These are phyloP conservation scores for Apodemus sylvaticus DNA, from an alignment of 2,113 vertebrate species.

Conservation along the genomic window DNA sequence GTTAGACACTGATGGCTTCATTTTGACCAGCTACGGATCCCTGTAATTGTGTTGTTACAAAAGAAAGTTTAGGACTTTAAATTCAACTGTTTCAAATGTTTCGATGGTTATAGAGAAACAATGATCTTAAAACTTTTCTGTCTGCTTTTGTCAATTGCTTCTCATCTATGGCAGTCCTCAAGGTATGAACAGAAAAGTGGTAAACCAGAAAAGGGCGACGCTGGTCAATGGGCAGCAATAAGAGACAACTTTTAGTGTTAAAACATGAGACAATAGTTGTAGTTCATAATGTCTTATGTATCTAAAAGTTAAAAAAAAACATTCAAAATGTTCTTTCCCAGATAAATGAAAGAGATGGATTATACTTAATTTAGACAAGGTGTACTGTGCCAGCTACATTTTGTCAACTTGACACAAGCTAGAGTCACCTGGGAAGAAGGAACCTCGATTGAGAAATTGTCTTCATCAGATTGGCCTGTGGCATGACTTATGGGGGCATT, in stretches of 20 bases:
- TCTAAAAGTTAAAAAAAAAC: not conserved
- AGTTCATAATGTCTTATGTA: not conserved
- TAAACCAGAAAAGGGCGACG: not conserved
- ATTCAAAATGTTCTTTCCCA: not conserved
- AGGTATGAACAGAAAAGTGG: not conserved
- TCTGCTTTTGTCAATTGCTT: constrained; percentile 6
- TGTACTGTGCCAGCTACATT: not conserved
- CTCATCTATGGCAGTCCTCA: not conserved
- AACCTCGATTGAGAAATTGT: not conserved
- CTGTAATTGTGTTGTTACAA: not conserved
- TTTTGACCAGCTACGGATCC: not conserved
- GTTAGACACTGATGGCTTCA: not conserved
- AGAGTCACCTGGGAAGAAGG: not conserved
- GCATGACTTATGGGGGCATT: not conserved
- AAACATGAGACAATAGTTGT: not conserved
- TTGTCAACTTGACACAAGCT: not conserved
- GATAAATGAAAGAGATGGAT: not conserved
- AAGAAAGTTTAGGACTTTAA: not conserved
- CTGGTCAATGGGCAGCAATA: not conserved
- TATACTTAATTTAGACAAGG: not conserved
- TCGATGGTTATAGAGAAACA: constrained; percentile 7
- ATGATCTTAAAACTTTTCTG: constrained; percentile 18
- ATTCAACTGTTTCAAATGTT: constrained; percentile 50
- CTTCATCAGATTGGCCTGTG: not conserved
- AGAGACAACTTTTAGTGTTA: not conserved